Conservation (phyloP, 1,140 invertebrate species). For the Colletes latitarsis region DNA sequence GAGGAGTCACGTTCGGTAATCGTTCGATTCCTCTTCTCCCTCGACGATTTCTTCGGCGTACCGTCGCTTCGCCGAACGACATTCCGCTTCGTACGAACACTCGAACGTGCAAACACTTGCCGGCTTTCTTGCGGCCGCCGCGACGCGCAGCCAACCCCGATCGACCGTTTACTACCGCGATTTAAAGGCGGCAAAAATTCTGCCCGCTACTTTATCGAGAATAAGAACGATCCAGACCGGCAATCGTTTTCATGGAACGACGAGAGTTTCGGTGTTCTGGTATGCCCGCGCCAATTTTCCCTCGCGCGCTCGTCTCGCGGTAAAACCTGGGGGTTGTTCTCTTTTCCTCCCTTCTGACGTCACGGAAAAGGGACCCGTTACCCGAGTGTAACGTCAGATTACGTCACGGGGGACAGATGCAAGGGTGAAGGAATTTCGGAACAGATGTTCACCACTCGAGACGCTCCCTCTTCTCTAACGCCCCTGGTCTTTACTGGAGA, state of each 20-base stretch:
- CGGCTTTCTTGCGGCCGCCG: constrained; percentile 24
- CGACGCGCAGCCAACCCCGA: neutral
- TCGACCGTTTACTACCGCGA: constrained; percentile 13
- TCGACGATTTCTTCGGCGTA: constrained; percentile 42
- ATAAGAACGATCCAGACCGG: constrained; percentile 7
- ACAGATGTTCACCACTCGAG: constrained; percentile 5
- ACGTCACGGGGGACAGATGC: constrained; percentile 68
- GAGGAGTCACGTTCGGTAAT: constrained; percentile 40
- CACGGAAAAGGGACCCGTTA: constrained; percentile 69
- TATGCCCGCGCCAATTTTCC: neutral
- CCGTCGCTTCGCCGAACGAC: constrained; percentile 45
- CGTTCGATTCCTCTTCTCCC: constrained; percentile 44
- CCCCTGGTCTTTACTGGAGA: too few relatives aligned
- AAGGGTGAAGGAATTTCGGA: neutral
- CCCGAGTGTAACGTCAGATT: constrained; percentile 60
- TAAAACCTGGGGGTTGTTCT: neutral
- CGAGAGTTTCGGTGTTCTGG: neutral
- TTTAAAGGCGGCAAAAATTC: constrained; percentile 38
- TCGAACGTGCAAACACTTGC: constrained; percentile 51
- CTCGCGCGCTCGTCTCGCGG: too few relatives aligned
- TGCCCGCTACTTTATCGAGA: neutral
- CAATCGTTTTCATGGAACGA: constrained; percentile 36
- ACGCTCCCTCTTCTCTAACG: too few relatives aligned
- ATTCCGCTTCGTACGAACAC: constrained; percentile 55
- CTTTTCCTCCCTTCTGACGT: constrained; percentile 53